Percentiles rank a stretch among this genome's conserved stretches.
Evolutionary conservation across 92 coral and sea anemone species (phyloP).

Genomic region (Actinostola sp.): DNA sequence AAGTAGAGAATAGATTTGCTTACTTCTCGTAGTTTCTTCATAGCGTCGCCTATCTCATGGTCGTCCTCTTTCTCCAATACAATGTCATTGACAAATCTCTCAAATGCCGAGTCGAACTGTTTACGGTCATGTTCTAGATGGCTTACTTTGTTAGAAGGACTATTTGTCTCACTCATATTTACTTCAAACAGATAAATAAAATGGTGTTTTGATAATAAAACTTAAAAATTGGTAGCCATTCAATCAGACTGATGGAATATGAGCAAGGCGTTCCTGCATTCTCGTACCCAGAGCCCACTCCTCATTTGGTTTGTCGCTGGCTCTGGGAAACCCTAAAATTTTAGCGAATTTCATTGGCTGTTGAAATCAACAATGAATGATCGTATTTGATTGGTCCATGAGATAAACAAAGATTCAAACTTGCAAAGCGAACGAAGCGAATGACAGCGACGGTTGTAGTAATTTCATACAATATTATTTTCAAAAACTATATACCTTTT

Average conservation of each 20-base stretch:
- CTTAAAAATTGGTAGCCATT: slow-evolving; percentile 2
- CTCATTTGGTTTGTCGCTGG: no score
- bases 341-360: no score
- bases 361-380: no score
- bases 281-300: not conserved
- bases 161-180: slow-evolving; percentile 2
- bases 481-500: no score
- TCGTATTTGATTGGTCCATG: no score
- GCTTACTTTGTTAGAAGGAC: not conserved
- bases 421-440: no score
- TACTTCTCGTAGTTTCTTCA: slow-evolving; percentile 64
- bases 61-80: slow-evolving; percentile 43
- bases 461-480: no score
- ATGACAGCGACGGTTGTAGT: no score
- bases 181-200: not conserved
- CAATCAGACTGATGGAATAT: not conserved
- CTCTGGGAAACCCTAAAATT: no score
- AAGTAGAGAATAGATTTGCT: not conserved
- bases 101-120: slow-evolving; percentile 68
- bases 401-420: no score
- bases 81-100: slow-evolving; percentile 69
- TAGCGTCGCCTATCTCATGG: slow-evolving; percentile 70
- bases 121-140: slow-evolving; percentile 46
- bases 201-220: not conserved
- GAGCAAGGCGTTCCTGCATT: slow-evolving; percentile 9